Conservation (phyloP, 2,113 vertebrate genomes). For the Phrynosoma blainvillii region DNA sequence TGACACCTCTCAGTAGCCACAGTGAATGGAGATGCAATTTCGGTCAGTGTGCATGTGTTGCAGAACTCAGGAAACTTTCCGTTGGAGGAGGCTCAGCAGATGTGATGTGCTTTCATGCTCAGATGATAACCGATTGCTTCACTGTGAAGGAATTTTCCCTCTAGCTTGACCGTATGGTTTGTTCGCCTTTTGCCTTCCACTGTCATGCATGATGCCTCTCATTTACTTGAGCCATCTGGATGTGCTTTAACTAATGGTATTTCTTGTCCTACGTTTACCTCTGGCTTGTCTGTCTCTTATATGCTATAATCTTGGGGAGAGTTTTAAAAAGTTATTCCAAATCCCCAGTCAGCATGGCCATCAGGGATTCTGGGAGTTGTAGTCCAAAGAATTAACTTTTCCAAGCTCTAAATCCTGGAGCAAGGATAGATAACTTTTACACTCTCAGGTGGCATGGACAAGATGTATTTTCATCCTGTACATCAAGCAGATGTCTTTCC, state of each 20-base stretch:
- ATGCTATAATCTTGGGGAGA: neutral
- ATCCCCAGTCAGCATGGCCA: neutral
- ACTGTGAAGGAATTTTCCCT: slow-evolving; percentile 20
- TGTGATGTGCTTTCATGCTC: slow-evolving; percentile 5
- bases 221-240: slow-evolving; percentile 25
- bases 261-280: slow-evolving; percentile 17
- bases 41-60: neutral
- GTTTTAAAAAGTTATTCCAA: neutral
- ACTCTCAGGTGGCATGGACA: too few relatives aligned
- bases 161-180: neutral
- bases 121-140: neutral
- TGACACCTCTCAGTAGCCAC: too few relatives aligned
- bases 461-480: too few relatives aligned
- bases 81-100: neutral
- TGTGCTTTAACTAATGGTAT: slow-evolving; percentile 22
- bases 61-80: neutral
- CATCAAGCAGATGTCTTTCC: neutral
- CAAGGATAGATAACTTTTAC: too few relatives aligned
- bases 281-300: neutral
- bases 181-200: slow-evolving; percentile 16
- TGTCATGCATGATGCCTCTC: slow-evolving; percentile 16
- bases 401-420: neutral
- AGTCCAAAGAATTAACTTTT: neutral
- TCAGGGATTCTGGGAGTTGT: neutral
- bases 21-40: neutral